phyloP scores from a whole-genome alignment of 2,113 vertebrate genomes.

The Bubalus kerabau region DNA sequence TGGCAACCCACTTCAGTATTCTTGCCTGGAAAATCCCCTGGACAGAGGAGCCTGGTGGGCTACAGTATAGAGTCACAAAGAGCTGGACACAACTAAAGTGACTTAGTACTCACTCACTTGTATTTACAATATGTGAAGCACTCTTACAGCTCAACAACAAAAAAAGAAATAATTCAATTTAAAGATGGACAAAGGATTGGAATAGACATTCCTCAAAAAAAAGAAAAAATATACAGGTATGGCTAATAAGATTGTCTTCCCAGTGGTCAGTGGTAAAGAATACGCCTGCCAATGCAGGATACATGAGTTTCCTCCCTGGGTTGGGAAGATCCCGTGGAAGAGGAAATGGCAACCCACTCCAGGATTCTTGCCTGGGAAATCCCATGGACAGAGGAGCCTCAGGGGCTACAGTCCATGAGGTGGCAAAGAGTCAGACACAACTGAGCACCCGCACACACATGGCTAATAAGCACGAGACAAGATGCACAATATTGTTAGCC shows the following conservation, averaged over 20 bases:
- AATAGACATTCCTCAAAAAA: background rate
- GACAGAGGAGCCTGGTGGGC: background rate
- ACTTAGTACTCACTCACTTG: background rate
- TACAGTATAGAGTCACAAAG: background rate
- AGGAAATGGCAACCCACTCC: background rate
- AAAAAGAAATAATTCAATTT: background rate
- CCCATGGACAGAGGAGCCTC: background rate
- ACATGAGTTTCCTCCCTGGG: background rate
- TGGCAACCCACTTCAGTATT: background rate
- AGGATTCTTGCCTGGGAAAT: background rate
- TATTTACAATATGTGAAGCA: background rate
- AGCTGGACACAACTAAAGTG: background rate
- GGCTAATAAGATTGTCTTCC: background rate
- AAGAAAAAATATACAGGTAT: background rate
- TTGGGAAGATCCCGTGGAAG: background rate
- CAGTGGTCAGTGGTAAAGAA: background rate
- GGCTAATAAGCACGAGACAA: too few relatives aligned
- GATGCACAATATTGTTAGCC: rapidly evolving
- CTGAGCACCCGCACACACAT: background rate
- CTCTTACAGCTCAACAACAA: background rate
- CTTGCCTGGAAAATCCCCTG: background rate
- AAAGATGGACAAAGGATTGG: background rate
- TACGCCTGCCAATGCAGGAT: background rate
- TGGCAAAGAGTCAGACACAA: background rate
- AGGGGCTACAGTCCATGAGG: background rate